phyloP scores from a whole-genome alignment of 2,888 invertebrate species.

The Ectobius pallidus region DNA sequence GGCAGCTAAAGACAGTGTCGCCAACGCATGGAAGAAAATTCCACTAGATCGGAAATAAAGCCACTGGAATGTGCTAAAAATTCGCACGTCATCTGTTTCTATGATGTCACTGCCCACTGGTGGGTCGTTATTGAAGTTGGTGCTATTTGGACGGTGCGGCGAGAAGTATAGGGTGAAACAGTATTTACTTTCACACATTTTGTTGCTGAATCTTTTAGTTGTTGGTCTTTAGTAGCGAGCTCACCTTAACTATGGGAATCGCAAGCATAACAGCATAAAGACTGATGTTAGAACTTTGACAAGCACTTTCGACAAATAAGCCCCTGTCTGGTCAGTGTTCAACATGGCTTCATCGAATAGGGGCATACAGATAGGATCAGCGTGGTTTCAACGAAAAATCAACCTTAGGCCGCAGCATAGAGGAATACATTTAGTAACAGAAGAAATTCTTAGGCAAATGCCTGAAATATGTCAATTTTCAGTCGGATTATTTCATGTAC shows the following conservation, averaged over 20 bases:
- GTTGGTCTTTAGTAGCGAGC: slow-evolving; percentile 22
- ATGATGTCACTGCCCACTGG: slow-evolving; percentile 41
- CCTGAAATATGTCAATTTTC: slow-evolving; percentile 94
- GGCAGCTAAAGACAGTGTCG: neutral
- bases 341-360: slow-evolving; percentile 86
- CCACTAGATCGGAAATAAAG: neutral
- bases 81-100: slow-evolving; percentile 37
- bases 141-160: slow-evolving; percentile 40
- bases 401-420: slow-evolving; percentile 94
- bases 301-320: slow-evolving; percentile 29
- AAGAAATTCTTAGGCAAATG: slow-evolving; percentile 93
- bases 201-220: slow-evolving; percentile 36
- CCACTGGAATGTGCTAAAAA: slow-evolving; percentile 34
- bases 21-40: slow-evolving; percentile 6
- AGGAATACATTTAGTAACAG: slow-evolving; percentile 96
- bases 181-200: slow-evolving; percentile 31
- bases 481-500: slow-evolving; percentile 94
- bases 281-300: slow-evolving; percentile 35
- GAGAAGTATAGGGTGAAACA: slow-evolving; percentile 33
- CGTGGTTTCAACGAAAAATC: slow-evolving; percentile 98
- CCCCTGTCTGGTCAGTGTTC: slow-evolving; percentile 39
- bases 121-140: slow-evolving; percentile 39
- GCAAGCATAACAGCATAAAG: slow-evolving; percentile 28
- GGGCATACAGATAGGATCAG: slow-evolving; percentile 93
- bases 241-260: slow-evolving; percentile 26